A percentile compares a stretch with the other conserved stretches of the same genome.
phyloP scores from a whole-genome alignment of 2,113 vertebrate species.

The Atrichornis clamosus region DNA sequence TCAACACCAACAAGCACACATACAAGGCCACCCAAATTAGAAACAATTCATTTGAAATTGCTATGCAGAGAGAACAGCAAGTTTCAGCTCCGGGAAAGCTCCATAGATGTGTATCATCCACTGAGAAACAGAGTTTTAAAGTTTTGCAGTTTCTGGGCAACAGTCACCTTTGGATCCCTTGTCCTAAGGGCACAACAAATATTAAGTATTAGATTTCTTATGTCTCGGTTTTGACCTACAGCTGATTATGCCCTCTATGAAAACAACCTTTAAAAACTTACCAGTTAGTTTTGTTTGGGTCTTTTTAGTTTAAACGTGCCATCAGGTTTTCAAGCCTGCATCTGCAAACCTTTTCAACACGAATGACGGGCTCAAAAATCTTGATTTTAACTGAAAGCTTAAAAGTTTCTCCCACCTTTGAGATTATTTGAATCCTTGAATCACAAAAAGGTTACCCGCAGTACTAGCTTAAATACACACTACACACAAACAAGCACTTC shows the following conservation, averaged over 20 bases:
- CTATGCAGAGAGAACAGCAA: constrained; percentile 43
- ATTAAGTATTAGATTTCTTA: background rate
- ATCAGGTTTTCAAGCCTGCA: background rate
- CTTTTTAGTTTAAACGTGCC: background rate
- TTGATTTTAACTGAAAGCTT: background rate
- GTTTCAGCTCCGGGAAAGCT: constrained; percentile 27
- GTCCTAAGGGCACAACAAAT: background rate
- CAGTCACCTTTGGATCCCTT: background rate
- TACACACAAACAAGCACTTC: background rate
- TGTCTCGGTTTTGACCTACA: background rate
- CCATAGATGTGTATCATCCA: background rate
- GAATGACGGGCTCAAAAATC: background rate
- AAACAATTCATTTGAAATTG: constrained; percentile 45
- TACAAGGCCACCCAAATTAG: constrained; percentile 28
- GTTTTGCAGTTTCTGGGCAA: background rate
- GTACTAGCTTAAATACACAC: background rate
- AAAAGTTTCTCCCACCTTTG: background rate
- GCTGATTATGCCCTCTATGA: background rate
- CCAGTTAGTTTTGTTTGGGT: background rate
- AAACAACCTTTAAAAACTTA: background rate
- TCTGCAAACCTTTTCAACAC: background rate
- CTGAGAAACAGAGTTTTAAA: background rate
- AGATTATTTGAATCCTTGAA: background rate
- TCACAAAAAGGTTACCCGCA: background rate
- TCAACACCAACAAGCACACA: constrained; percentile 28